Evolutionary conservation across 2,113 vertebrate species (phyloP), one percentile per base, ranked within the genome.

Genomic region (Misgurnus mizolepis): DNA sequence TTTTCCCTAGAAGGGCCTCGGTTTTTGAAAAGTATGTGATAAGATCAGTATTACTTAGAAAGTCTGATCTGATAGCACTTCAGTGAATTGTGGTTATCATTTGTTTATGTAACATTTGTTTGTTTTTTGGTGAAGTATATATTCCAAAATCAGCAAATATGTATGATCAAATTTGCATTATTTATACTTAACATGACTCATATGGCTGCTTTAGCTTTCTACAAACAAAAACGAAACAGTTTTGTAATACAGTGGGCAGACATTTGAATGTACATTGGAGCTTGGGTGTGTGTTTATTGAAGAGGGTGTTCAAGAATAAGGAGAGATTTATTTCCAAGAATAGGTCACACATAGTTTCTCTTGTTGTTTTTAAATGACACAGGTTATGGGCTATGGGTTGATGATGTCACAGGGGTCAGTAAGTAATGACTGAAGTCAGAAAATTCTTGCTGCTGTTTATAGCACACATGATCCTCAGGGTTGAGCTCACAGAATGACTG

Each of bases 1-100:
- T 53, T 77, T 40, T 64, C 61, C 53, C 47, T 17, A 66, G 62
- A 5, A 77, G 40, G 6, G 17, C 62, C 53, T 66, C 60, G 53
- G 62, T 66, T 66, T 77, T 66, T 66, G 62, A 34, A 77, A 18
- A 40, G 40, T 55, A n/a, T 11, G 43, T n/a, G 60, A 76, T 62
- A 76, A n/a, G 22, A 76, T 76, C 73, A 34, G 73, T 76, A 64
- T 62, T 64, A 14, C 43, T 66, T 53, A 55, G 17, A 49, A 64
- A 75, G 7, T 34, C 22, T 8, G 41, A 64, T 34, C 27, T 34
- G 27, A 34, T 34, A 8, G 56, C 11, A 14, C 40, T 74, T 17
- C 17, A 15, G 3, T 43, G 14, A 34, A 14, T 76, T 2, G 47
- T 49, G 22, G 10, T 47, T 64, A 22, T 78, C 18, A 11, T 7